phyloP scores from a whole-genome alignment of 2,113 vertebrate genomes.

The Columbina picui region DNA sequence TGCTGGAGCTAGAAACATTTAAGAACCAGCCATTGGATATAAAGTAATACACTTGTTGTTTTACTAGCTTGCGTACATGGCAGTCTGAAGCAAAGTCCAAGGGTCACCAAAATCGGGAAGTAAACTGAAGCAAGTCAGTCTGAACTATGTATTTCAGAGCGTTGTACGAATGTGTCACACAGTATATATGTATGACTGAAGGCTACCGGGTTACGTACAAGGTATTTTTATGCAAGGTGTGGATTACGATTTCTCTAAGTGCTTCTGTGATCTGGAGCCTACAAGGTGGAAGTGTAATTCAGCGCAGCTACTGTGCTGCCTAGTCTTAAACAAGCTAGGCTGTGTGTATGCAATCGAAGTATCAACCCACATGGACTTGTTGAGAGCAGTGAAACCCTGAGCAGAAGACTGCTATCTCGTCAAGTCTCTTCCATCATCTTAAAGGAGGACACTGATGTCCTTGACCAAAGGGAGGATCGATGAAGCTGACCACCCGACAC shows the following conservation, averaged over 20 bases:
- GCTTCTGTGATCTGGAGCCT: neutral
- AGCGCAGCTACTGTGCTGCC: neutral
- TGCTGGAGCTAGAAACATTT: slow-evolving; percentile 28
- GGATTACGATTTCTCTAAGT: neutral
- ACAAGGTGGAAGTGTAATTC: neutral
- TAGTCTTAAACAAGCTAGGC: neutral
- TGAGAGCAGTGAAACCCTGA: neutral
- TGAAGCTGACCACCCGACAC: neutral
- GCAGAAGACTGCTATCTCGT: neutral
- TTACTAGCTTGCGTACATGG: slow-evolving; percentile 43
- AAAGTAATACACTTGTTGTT: slow-evolving; percentile 45
- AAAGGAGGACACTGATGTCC: neutral
- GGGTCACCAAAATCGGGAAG: slow-evolving; percentile 43
- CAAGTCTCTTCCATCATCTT: neutral
- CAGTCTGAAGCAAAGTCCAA: slow-evolving; percentile 68
- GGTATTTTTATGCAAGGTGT: neutral
- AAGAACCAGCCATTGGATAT: slow-evolving; percentile 42
- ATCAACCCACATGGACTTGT: neutral
- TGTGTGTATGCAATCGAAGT: neutral
- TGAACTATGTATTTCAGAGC: slow-evolving; percentile 23
- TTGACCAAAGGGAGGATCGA: neutral
- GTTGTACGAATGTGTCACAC: neutral
- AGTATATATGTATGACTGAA: neutral
- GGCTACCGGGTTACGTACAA: neutral
- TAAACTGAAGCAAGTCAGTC: neutral